Conservation (phyloP, 2,888 invertebrate genomes). For the Petrophora chlorosata region DNA sequence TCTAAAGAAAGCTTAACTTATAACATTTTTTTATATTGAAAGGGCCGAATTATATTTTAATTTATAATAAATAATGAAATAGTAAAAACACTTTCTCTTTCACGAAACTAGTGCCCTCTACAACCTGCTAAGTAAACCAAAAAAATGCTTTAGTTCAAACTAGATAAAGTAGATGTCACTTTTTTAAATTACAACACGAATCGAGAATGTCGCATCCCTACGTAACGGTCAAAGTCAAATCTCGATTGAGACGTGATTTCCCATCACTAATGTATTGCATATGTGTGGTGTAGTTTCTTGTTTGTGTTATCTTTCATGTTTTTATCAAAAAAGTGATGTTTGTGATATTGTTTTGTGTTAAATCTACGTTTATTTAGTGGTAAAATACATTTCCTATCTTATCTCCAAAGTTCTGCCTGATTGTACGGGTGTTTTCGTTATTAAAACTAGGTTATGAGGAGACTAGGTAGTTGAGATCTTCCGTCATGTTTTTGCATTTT, state of each 20-base stretch:
- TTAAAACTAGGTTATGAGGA: slow-evolving; percentile 70
- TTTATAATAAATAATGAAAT: too few relatives aligned
- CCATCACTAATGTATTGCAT: slow-evolving; percentile 63
- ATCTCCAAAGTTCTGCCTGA: slow-evolving; percentile 58
- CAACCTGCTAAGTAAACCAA: too few relatives aligned
- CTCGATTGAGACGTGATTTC: slow-evolving; percentile 29
- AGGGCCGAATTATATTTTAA: too few relatives aligned
- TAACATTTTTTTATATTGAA: neutral
- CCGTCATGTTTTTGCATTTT: slow-evolving; percentile 71
- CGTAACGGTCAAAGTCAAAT: slow-evolving; percentile 30
- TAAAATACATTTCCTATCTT: slow-evolving; percentile 72
- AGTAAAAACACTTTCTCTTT: too few relatives aligned
- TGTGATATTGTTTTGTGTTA: slow-evolving; percentile 68
- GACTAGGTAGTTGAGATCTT: slow-evolving; percentile 47
- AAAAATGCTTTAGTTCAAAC: too few relatives aligned
- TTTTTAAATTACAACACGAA: too few relatives aligned
- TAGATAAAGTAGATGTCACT: too few relatives aligned
- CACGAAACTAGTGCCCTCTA: too few relatives aligned
- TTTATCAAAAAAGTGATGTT: slow-evolving; percentile 81
- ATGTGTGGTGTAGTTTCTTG: slow-evolving; percentile 64
- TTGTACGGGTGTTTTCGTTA: slow-evolving; percentile 48
- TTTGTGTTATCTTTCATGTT: slow-evolving; percentile 80
- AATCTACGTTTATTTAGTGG: slow-evolving; percentile 72
- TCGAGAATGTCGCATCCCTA: slow-evolving; percentile 38
- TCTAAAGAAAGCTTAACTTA: neutral